phyloP scores from a whole-genome alignment of 2,888 invertebrate genomes.

The Adelognathus sp. region DNA sequence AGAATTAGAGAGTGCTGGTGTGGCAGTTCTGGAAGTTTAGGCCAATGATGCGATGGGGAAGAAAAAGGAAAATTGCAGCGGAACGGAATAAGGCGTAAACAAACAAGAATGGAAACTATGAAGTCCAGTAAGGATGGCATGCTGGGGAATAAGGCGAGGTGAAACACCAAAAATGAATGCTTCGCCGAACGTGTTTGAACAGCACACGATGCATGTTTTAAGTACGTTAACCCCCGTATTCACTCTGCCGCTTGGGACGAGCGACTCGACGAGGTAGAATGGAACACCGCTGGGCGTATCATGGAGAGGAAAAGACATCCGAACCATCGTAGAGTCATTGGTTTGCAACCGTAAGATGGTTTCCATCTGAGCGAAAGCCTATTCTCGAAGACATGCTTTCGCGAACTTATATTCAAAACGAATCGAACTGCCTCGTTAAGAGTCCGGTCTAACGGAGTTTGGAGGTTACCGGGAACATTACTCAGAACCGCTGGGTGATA shows the following conservation, averaged over 20 bases:
- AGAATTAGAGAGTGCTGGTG: slow-evolving; percentile 54
- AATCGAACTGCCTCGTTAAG: neutral
- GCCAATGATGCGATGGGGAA: neutral
- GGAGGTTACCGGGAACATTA: neutral
- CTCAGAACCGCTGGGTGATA: neutral
- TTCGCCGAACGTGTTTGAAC: too few relatives aligned
- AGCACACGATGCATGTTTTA: too few relatives aligned
- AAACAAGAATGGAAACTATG: neutral
- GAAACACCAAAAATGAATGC: slow-evolving; percentile 9
- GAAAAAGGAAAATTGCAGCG: slow-evolving; percentile 17
- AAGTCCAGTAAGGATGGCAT: too few relatives aligned
- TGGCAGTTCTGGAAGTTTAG: slow-evolving; percentile 5
- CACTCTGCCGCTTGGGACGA: too few relatives aligned
- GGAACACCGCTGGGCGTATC: neutral
- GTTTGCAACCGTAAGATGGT: neutral
- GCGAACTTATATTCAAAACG: neutral
- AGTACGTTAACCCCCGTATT: neutral
- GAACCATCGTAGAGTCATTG: neutral
- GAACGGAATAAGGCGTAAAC: slow-evolving; percentile 20
- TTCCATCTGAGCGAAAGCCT: neutral
- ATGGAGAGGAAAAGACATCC: neutral
- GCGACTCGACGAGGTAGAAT: neutral
- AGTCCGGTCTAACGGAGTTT: neutral
- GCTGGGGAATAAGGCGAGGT: neutral
- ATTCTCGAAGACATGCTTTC: neutral